Conservation (phyloP, 2,888 invertebrate species). For the Hyposoter dolosus region DNA sequence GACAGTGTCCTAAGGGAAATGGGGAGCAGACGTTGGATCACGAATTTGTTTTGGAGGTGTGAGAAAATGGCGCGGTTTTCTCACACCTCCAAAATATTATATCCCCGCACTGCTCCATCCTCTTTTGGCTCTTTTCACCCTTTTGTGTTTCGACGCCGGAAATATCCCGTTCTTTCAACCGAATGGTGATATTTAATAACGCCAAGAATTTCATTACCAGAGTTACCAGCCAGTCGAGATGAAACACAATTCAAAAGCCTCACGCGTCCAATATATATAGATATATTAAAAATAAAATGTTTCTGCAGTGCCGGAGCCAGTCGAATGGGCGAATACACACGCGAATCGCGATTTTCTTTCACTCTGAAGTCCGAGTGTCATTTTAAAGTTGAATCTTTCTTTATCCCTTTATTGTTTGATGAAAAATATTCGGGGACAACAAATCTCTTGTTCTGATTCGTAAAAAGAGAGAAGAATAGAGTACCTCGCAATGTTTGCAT, state of each 20-base stretch:
- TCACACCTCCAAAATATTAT: slow-evolving; percentile 27
- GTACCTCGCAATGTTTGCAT: too few relatives aligned
- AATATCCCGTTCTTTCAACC: slow-evolving; percentile 72
- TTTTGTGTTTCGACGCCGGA: slow-evolving; percentile 67
- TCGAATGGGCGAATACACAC: slow-evolving; percentile 68
- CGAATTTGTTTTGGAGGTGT: slow-evolving; percentile 49
- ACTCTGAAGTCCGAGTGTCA: background rate
- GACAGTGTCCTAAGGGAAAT: background rate
- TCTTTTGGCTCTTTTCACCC: background rate
- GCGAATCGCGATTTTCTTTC: background rate
- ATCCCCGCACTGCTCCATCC: background rate
- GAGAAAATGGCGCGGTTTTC: slow-evolving; percentile 60
- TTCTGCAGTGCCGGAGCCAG: slow-evolving; percentile 66
- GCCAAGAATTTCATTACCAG: slow-evolving; percentile 81
- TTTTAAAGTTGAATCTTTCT: background rate
- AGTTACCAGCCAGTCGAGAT: slow-evolving; percentile 74
- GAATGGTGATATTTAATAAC: slow-evolving; percentile 80
- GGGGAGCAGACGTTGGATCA: slow-evolving; percentile 38
- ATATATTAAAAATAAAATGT: slow-evolving; percentile 45
- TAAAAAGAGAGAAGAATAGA: too few relatives aligned
- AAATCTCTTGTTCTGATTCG: too few relatives aligned
- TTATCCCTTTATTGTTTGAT: background rate
- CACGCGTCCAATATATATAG: slow-evolving; percentile 36
- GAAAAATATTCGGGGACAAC: background rate
- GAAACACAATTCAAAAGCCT: slow-evolving; percentile 49